phyloP scores from a whole-genome alignment of 2,113 vertebrate species.

The Tursiops truncatus region DNA sequence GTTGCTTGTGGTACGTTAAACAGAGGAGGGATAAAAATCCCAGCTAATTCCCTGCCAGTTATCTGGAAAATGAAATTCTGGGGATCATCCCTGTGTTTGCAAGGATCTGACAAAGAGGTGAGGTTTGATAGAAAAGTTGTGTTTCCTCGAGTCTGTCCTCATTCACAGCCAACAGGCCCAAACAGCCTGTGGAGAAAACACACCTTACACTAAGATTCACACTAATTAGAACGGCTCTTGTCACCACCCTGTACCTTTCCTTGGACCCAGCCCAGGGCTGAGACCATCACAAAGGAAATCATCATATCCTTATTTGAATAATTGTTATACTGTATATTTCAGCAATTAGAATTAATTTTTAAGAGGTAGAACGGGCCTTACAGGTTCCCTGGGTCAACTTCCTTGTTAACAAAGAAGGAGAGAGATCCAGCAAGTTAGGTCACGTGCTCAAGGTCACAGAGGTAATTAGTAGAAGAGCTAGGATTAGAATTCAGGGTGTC shows the following conservation, averaged over 20 bases:
- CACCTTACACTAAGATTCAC: background rate
- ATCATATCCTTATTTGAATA: background rate
- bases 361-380: background rate
- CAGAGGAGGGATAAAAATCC: background rate
- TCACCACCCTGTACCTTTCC: background rate
- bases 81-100: background rate
- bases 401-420: background rate
- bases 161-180: background rate
- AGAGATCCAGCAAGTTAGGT: background rate
- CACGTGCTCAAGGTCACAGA: background rate
- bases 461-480: background rate
- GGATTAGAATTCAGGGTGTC: background rate
- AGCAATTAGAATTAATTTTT: background rate
- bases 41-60: background rate
- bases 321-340: background rate
- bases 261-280: background rate
- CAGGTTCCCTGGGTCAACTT: background rate
- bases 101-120: background rate
- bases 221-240: background rate
- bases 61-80: slow-evolving; percentile 24
- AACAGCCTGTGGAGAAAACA: background rate
- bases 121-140: background rate
- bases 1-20: background rate
- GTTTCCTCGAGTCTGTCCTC: background rate
- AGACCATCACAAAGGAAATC: background rate